phyloP scores from a whole-genome alignment of 2,888 invertebrate genomes.

The Eupithecia abbreviata region DNA sequence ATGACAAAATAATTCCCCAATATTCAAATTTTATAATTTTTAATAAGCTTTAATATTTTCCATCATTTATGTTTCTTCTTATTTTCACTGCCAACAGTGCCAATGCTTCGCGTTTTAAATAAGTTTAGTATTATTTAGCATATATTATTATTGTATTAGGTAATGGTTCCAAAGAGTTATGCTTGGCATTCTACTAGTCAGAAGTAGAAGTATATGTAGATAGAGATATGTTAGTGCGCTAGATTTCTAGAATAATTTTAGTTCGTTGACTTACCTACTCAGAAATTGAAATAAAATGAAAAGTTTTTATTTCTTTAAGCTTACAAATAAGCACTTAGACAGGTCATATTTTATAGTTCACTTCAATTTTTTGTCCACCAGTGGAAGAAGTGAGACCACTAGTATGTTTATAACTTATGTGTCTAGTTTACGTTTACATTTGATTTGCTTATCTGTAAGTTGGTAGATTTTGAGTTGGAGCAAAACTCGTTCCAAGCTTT shows the following conservation, averaged over 20 bases:
- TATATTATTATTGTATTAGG: not conserved
- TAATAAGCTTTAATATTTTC: not conserved
- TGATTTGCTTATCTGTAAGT: no score
- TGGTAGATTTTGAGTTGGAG: no score
- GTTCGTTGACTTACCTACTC: not conserved
- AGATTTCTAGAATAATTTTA: constrained; percentile 18
- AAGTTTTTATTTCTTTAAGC: no score
- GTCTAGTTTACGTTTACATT: no score
- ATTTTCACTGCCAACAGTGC: not conserved
- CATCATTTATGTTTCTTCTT: not conserved
- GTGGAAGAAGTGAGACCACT: no score
- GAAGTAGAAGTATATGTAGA: constrained; percentile 34
- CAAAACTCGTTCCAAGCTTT: no score
- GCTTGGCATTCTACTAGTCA: constrained; percentile 37
- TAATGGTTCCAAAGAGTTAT: constrained; percentile 28
- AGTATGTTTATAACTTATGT: no score
- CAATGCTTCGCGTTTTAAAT: not conserved
- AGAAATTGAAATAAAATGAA: no score
- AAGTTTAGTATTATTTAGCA: not conserved
- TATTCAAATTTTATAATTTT: not conserved
- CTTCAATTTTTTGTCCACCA: no score
- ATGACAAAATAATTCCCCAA: not conserved
- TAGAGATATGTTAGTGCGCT: constrained; percentile 19
- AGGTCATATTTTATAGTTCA: no score
- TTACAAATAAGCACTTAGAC: no score